phyloP scores from a whole-genome alignment of 2,888 invertebrate species.

The Capitulum mitella region DNA sequence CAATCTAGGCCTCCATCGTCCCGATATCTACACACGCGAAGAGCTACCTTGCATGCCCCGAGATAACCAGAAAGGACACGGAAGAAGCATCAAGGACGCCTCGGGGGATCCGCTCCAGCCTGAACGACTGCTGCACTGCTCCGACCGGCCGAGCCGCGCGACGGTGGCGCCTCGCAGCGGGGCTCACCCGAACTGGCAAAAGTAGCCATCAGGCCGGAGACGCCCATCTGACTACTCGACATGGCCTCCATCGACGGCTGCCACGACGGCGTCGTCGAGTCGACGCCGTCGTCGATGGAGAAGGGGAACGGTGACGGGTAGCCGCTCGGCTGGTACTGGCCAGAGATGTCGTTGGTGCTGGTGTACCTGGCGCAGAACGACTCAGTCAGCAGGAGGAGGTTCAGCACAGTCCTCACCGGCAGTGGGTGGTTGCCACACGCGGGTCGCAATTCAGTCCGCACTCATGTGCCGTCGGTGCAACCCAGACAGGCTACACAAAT shows the following conservation, averaged over 20 bases:
- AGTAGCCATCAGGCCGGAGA: neutral
- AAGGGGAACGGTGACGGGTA: constrained; percentile 22
- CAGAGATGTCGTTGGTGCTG: neutral
- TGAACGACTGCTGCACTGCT: neutral
- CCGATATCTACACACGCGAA: no score
- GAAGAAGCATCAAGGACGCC: neutral
- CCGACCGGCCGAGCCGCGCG: neutral
- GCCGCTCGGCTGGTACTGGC: neutral
- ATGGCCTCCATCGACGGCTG: constrained; percentile 2
- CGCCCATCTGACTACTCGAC: neutral
- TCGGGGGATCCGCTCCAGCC: neutral
- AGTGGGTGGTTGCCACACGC: no score
- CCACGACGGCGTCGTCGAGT: constrained; percentile 23
- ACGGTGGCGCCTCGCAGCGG: neutral
- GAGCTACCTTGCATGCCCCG: no score
- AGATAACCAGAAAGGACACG: neutral
- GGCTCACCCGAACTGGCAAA: neutral
- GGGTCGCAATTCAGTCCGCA: no score
- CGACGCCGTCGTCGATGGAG: constrained; percentile 17
- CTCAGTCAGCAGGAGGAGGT: no score
- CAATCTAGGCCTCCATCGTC: no score
- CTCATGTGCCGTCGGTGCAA: no score
- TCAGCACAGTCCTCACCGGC: no score
- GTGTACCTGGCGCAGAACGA: neutral
- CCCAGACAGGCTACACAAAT: no score